Conservation (phyloP, 2,113 vertebrate species). For the Cyanoliseus patagonus region DNA sequence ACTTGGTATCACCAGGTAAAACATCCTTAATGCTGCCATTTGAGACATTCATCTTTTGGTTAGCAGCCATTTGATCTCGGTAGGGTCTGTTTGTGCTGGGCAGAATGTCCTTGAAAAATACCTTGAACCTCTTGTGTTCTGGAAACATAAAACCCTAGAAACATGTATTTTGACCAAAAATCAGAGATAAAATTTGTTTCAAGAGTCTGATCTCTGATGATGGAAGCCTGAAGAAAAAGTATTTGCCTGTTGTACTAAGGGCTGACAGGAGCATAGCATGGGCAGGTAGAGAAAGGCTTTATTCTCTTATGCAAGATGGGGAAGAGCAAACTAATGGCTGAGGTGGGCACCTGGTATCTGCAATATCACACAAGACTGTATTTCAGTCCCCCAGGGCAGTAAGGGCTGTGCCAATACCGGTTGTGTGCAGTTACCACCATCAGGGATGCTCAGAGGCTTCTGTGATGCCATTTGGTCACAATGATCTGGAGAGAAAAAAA, state of each 20-base stretch:
- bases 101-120: background rate
- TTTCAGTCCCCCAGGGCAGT: background rate
- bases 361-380: background rate
- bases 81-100: background rate
- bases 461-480: background rate
- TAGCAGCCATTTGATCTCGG: background rate
- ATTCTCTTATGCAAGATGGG: background rate
- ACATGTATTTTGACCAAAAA: background rate
- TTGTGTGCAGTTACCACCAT: background rate
- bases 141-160: background rate
- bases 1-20: background rate
- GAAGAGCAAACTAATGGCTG: background rate
- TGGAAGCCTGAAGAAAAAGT: background rate
- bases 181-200: background rate
- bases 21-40: background rate
- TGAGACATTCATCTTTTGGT: rapidly evolving
- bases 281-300: background rate
- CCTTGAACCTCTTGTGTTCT: background rate
- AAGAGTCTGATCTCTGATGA: background rate
- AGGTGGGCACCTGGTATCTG: background rate
- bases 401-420: background rate
- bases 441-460: background rate
- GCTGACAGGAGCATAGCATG: background rate
- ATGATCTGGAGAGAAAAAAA: background rate
- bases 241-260: background rate